Base-by-base conservation (phyloP, 1,140 invertebrate genomes). In the Galendromus occidentalis region DNA sequence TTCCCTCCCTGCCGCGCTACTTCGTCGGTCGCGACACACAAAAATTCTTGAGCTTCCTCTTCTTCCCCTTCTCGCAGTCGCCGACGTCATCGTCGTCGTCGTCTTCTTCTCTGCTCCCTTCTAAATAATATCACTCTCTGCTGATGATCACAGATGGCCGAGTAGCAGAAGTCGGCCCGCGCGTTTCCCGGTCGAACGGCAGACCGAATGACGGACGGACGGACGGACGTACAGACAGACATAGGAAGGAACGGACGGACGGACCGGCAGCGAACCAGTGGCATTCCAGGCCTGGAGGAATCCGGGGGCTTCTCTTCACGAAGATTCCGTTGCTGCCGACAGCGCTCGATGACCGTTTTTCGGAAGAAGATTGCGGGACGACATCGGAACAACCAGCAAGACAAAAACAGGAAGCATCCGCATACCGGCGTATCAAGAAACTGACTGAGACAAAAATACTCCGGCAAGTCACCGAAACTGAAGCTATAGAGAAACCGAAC, bases 41-140 rank as follows among this genome's bases (percentile, higher is more conserved):
- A 59, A 59, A 59, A 59, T 59, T 59, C 51, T 59, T 25, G 51
- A 59, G 51, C 51, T 59, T 59, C 51, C 51, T 59, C 51, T 33
- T 59, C 51, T 59, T 59, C 51, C 22, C 45, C 20, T 14, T 4
- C 18, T 25, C 18, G 42, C 12, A 44, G 14, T 25, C 7, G 45
- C 45, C 20, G 6, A 44, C 18, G 14, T 14, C 45, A 18, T 47
- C 4, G 5, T 25, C 25, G 22, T 33, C 33, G 51, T 29, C 51
- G 51, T 25, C 2, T 14, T 59, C 22, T 14, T 59, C 33, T 33
- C 5, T 2, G 25, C 22, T 14, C 25, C 33, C 14, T 59, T 25
- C 51, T 33, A 59, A 59, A 59, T 59, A 59, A 59, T 59, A 59
- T 59, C 51, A 59, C 51, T 59, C 51, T 25, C 33, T 25, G 51